Conservation (phyloP, 2,113 vertebrate genomes). For the Spheniscus mendiculus region DNA sequence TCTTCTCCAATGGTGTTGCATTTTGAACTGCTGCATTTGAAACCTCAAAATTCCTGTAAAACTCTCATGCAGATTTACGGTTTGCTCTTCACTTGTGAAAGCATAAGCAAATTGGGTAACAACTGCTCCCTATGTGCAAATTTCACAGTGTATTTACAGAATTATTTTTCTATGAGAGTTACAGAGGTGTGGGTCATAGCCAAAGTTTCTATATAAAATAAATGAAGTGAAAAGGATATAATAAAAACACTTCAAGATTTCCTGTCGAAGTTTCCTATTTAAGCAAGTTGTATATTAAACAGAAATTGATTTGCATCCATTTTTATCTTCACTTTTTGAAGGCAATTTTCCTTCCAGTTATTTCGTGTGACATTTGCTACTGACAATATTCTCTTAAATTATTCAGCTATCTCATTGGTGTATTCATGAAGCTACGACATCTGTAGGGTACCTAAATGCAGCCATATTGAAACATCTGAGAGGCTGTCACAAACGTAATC, state of each 20-base stretch:
- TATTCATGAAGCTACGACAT: conserved; percentile 16
- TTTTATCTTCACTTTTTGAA: conserved; percentile 44
- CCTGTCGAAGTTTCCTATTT: neutral
- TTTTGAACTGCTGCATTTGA: conserved; percentile 9
- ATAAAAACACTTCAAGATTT: neutral
- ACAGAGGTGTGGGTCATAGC: neutral
- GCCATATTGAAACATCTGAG: neutral
- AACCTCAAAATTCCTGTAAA: conserved; percentile 15
- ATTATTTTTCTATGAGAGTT: neutral
- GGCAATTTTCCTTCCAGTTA: conserved; percentile 7
- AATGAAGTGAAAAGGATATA: neutral
- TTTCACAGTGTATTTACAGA: conserved; percentile 23
- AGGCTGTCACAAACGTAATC: neutral
- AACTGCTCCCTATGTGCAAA: conserved; percentile 10
- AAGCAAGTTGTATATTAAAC: neutral
- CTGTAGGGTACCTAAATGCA: conserved; percentile 4
- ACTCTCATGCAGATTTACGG: conserved; percentile 29
- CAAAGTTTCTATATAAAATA: neutral
- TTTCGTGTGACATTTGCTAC: conserved; percentile 49
- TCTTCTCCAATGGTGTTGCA: neutral
- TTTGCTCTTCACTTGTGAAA: neutral
- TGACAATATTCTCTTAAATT: conserved; percentile 62
- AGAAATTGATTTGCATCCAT: neutral
- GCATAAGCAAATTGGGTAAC: neutral
- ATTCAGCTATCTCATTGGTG: conserved; percentile 46